These are phyloP conservation scores for Gouania willdenowi DNA, from an alignment of 2,797 vertebrate genomes.

Conservation along the genomic window DNA sequence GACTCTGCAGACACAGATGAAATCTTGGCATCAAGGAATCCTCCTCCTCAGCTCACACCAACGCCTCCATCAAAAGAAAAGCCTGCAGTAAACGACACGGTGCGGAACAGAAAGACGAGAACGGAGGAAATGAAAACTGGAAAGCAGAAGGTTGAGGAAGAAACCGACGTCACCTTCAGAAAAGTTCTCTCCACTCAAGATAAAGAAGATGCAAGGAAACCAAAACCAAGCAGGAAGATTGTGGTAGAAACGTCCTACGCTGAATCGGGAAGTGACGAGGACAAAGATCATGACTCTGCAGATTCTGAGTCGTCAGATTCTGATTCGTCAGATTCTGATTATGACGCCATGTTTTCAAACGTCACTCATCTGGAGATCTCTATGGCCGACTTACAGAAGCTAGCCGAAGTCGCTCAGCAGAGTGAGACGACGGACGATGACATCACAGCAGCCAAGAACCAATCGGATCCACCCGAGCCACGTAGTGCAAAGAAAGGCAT, in stretches of 20 bases:
- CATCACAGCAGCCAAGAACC: no score
- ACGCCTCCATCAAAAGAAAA: not conserved
- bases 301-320: conserved; percentile 21
- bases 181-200: conserved; percentile 13
- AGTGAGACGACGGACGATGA: no score
- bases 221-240: conserved; percentile 6
- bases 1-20: conserved; percentile 90
- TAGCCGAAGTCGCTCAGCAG: conserved; percentile 54
- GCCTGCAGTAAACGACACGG: not conserved
- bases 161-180: conserved; percentile 63
- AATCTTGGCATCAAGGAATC: conserved; percentile 78
- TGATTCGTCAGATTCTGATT: conserved; percentile 74
- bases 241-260: not conserved
- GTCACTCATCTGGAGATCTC: conserved; percentile 78
- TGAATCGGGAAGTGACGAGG: conserved; percentile 4
- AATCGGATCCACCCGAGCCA: no score
- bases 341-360: conserved; percentile 81
- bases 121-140: conserved; percentile 10
- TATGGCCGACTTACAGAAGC: conserved; percentile 76
- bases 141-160: conserved; percentile 35
- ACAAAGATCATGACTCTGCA: conserved; percentile 25
- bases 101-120: conserved; percentile 1
- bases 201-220: not conserved
- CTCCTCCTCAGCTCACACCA: not conserved
- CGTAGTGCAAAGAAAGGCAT: conserved; percentile 50